These are phyloP conservation scores for Eilema sororculum DNA, from an alignment of 2,888 invertebrate species.

Conservation along the genomic window DNA sequence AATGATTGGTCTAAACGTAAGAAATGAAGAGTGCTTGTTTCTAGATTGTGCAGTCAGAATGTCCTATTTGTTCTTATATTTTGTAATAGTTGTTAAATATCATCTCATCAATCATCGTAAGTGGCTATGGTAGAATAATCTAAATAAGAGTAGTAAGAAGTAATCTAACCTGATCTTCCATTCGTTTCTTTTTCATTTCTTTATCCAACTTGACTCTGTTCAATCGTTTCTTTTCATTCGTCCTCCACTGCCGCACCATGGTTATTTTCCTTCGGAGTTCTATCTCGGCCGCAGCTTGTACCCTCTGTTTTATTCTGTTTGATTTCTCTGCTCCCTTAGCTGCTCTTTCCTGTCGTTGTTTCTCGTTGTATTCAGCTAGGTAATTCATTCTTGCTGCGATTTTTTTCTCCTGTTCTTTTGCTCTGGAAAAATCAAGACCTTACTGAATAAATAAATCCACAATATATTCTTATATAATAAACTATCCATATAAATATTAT, in stretches of 20 bases:
- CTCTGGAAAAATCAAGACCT: constrained; percentile 56
- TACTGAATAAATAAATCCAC: too few species aligned
- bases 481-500: too few species aligned
- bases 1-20: too few species aligned
- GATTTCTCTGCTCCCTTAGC: constrained; percentile 68
- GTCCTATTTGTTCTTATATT: too few species aligned
- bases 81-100: too few species aligned
- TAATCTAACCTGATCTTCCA: constrained; percentile 70
- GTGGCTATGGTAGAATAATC: too few species aligned
- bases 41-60: too few species aligned
- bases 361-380: constrained; percentile 74
- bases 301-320: constrained; percentile 76
- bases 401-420: constrained; percentile 77
- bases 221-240: constrained; percentile 76
- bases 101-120: too few species aligned
- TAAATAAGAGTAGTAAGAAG: too few species aligned
- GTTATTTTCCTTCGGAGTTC: constrained; percentile 79
- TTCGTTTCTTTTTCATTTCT: constrained; percentile 62
- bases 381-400: constrained; percentile 74
- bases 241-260: constrained; percentile 79
- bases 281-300: constrained; percentile 79
- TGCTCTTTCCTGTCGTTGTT: constrained; percentile 70
- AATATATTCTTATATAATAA: too few species aligned
- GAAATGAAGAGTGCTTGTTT: too few species aligned
- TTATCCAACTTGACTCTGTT: constrained; percentile 70